Percentiles rank a stretch among this genome's conserved stretches.
Evolutionary conservation across 2,113 vertebrate species (phyloP).

Genomic region (Aramus guarauna): DNA sequence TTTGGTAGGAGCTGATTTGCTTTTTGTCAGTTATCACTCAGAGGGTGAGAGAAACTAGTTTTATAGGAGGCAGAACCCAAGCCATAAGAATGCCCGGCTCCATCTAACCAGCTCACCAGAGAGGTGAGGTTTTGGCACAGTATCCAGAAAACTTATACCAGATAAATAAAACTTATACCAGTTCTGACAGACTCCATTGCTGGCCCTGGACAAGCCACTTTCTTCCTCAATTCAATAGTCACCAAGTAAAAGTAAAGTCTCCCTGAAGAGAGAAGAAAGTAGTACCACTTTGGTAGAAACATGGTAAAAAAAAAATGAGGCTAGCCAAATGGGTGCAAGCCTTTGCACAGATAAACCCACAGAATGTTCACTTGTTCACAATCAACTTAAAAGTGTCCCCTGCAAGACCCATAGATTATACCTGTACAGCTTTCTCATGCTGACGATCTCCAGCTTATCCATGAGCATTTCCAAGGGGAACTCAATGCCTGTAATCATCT

Average conservation of each 20-base stretch:
- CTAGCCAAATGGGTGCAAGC: background rate
- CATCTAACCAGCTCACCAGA: background rate
- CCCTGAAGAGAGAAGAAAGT: background rate
- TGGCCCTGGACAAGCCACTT: background rate
- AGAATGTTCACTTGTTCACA: background rate
- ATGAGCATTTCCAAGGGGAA: background rate
- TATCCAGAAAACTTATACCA: background rate
- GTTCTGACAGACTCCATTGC: background rate
- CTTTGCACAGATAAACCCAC: background rate
- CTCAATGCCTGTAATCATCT: background rate
- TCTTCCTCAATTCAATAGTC: background rate
- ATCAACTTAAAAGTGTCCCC: background rate
- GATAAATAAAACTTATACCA: background rate
- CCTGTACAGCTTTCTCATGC: background rate
- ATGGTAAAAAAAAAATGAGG: background rate
- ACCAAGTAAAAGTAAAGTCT: background rate
- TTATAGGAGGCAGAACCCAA: background rate
- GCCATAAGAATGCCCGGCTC: background rate
- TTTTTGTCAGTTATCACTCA: background rate
- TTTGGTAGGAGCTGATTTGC: background rate
- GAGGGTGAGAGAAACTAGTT: conserved; percentile 35
- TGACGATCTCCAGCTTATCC: background rate
- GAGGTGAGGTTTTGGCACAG: background rate
- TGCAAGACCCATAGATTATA: background rate
- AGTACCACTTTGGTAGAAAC: background rate